These are phyloP conservation scores for Heliconius hermathena DNA, from an alignment of 1,140 invertebrate species.

Conservation along the genomic window DNA sequence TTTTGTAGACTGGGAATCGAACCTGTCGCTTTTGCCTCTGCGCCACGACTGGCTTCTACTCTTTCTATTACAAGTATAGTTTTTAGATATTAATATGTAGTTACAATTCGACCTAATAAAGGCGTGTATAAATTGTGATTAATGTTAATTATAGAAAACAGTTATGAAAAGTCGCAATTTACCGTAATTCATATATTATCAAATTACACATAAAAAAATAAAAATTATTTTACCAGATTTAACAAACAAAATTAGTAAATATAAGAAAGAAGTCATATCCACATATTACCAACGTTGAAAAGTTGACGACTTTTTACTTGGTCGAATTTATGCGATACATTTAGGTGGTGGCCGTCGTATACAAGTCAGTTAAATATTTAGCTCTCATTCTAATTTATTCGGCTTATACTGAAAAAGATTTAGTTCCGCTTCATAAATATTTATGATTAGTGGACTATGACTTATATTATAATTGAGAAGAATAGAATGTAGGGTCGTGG, in stretches of 20 bases:
- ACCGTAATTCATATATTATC: no score
- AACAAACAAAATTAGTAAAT: not conserved
- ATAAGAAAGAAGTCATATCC: conserved; percentile 48
- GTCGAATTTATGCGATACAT: conserved; percentile 78
- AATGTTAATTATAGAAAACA: no score
- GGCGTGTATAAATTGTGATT: no score
- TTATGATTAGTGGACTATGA: conserved; percentile 48
- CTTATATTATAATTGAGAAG: no score
- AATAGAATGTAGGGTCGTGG: no score
- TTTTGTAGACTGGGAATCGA: not conserved
- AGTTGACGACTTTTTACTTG: conserved; percentile 79
- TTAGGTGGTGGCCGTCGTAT: conserved; percentile 73
- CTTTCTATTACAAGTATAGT: no score
- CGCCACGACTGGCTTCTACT: no score
- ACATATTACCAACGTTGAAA: conserved; percentile 43
- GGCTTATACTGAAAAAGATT: conserved; percentile 72
- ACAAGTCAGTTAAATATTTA: conserved; percentile 77
- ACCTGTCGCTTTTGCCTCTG: not conserved
- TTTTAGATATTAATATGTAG: no score
- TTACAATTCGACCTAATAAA: no score
- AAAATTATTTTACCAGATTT: not conserved
- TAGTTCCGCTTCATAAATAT: conserved; percentile 72
- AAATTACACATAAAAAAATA: not conserved
- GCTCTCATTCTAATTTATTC: conserved; percentile 76
- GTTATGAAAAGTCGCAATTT: no score